These are phyloP conservation scores for Drosophila repletoides DNA, from an alignment of 1,140 invertebrate species.

Conservation along the genomic window DNA sequence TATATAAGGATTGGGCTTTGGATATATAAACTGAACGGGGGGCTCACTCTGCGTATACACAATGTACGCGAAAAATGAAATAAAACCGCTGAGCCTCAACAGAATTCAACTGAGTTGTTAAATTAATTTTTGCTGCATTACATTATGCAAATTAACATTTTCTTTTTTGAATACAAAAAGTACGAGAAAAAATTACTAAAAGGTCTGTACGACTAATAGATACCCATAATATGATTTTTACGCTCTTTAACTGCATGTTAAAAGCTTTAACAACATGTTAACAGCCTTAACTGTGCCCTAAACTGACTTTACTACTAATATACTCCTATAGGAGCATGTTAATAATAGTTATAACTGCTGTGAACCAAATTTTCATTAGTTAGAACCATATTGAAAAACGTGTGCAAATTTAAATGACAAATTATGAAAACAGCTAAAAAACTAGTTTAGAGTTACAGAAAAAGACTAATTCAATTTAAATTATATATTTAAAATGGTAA, in stretches of 20 bases:
- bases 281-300: background rate
- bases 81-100: constrained; percentile 59
- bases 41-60: constrained; percentile 61
- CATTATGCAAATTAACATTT: constrained; percentile 42
- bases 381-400: too few species aligned
- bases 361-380: too few species aligned
- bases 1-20: background rate
- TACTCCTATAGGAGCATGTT: too few species aligned
- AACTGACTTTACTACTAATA: too few species aligned
- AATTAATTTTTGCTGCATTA: constrained; percentile 78
- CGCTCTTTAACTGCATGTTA: background rate
- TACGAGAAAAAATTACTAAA: background rate
- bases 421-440: too few species aligned
- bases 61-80: constrained; percentile 28
- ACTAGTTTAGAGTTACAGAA: too few species aligned
- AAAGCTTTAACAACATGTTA: background rate
- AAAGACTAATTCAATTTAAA: too few species aligned
- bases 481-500: too few species aligned
- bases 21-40: background rate
- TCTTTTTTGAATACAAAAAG: constrained; percentile 29
- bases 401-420: too few species aligned
- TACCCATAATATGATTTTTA: too few species aligned
- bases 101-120: constrained; percentile 79
- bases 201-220: background rate
- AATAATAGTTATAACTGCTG: too few species aligned